Percentiles rank a stretch among this genome's conserved stretches.
phyloP scores from a whole-genome alignment of 2,888 invertebrate species.

The Scaptomyza parva region DNA sequence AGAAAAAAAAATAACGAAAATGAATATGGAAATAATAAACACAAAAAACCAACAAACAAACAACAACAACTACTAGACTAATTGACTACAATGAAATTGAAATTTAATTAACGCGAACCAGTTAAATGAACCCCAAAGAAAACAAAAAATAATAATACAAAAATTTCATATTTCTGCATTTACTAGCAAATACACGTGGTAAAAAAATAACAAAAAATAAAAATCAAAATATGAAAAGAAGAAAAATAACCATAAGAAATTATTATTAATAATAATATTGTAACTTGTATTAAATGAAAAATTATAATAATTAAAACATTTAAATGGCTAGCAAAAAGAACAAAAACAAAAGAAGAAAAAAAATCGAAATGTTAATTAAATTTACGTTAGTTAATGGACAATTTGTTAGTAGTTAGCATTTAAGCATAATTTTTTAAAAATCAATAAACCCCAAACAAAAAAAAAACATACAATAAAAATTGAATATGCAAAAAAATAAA shows the following conservation, averaged over 20 bases:
- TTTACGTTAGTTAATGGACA: slow-evolving; percentile 79
- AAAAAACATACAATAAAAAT: slow-evolving; percentile 36
- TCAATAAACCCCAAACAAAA: slow-evolving; percentile 60
- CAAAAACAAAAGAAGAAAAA: not conserved
- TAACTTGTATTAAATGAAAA: slow-evolving; percentile 66
- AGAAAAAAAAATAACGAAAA: not conserved
- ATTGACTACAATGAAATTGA: slow-evolving; percentile 63
- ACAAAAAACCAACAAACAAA: slow-evolving; percentile 19
- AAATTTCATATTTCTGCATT: slow-evolving; percentile 79
- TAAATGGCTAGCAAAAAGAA: slow-evolving; percentile 10
- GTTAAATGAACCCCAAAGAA: slow-evolving; percentile 7
- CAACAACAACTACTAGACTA: slow-evolving; percentile 68
- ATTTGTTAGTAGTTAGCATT: slow-evolving; percentile 77
- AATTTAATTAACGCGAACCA: slow-evolving; percentile 60
- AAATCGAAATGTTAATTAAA: slow-evolving; percentile 65
- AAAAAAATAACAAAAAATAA: slow-evolving; percentile 37
- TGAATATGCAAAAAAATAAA: slow-evolving; percentile 10
- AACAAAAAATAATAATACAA: slow-evolving; percentile 14
- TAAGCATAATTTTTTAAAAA: slow-evolving; percentile 80
- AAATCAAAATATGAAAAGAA: slow-evolving; percentile 21
- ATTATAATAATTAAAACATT: slow-evolving; percentile 22
- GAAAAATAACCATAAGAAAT: slow-evolving; percentile 20
- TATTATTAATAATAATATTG: slow-evolving; percentile 57
- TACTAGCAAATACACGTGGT: slow-evolving; percentile 72
- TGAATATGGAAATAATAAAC: slow-evolving; percentile 29